Evolutionary conservation across 1,140 invertebrate genomes (phyloP), one percentile per base, ranked within the genome.

Genomic region (Drosophila grimshawi): DNA sequence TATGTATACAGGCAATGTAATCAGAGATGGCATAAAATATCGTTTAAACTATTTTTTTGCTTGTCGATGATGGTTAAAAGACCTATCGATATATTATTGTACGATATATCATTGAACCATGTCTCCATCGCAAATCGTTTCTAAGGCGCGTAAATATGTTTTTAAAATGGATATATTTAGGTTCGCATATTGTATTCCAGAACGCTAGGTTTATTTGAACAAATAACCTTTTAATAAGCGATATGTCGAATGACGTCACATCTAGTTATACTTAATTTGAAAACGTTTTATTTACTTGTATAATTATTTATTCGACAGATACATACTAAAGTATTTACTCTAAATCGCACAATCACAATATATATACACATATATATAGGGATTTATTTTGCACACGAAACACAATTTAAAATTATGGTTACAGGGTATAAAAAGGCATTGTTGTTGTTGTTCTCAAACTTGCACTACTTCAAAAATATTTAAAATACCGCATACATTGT

Each of bases 401-500:
- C 67, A 69, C 39, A 63, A 55, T 68, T 68, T 61, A 67, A 67
- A 68, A 68, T 68, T 69, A 69, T 69, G 60, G 49, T 10, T 68
- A 69, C 67, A 68, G 56, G 48, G 48, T 60, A 52, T 68, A 83
- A 85, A 85, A 85, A 85, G 74, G 77, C 81, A 75, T 86, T 78
- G 60, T 76, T 78, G 64, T 72, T 81, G 70, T 81, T 78, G 64
- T 72, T 81, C 69, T 86, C 64, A 46, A 75, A 19, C 19, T 43
- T 43, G 39, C 10, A 43, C 39, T 43, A n/a, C 80, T 86, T 89
- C 85, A 86, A 78, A 88, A 88, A 83, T 80, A 89, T 81, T 82
- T 19, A 19, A 19, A 81, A 89, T 86, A 76, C 89, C n/a, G 39
- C 5, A 41, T 41, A 10, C 4, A 83, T 86, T 86, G 56, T 69